Evolutionary conservation across 2,797 vertebrate genomes (phyloP).

Genomic region (Crax fasciolata): DNA sequence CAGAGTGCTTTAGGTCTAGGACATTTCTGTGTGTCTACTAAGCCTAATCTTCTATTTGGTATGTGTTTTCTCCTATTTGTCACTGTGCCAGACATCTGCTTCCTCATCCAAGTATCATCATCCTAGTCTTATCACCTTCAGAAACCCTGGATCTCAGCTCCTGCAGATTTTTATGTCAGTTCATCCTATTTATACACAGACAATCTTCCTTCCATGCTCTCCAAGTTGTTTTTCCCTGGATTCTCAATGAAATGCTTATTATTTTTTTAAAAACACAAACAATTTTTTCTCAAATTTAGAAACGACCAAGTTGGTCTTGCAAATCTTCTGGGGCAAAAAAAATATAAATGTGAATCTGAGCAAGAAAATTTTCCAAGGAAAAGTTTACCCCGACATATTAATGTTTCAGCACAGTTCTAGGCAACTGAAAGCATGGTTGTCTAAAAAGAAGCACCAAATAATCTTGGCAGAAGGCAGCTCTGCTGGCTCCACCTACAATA

Average conservation of each 20-base stretch:
- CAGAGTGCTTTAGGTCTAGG: background rate
- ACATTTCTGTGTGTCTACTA: background rate
- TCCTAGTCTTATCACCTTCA: background rate
- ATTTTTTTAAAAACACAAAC: background rate
- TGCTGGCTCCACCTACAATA: background rate
- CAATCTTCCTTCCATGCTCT: background rate
- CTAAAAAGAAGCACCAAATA: slow-evolving; percentile 1
- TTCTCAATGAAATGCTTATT: background rate
- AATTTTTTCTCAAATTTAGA: background rate
- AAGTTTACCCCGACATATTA: background rate
- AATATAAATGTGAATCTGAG: background rate
- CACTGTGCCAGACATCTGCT: background rate
- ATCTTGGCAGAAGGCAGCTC: background rate
- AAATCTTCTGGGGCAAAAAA: background rate
- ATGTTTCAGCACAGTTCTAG: background rate
- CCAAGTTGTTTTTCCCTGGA: background rate
- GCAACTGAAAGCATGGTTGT: background rate
- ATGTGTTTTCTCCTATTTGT: background rate
- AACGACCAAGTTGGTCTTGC: background rate
- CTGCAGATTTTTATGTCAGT: background rate
- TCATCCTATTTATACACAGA: background rate
- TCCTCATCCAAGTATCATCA: background rate
- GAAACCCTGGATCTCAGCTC: background rate
- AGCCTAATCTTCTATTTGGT: background rate
- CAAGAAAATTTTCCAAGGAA: background rate